These are phyloP conservation scores for Puntigrus tetrazona DNA, from an alignment of 2,113 vertebrate species.

Conservation along the genomic window DNA sequence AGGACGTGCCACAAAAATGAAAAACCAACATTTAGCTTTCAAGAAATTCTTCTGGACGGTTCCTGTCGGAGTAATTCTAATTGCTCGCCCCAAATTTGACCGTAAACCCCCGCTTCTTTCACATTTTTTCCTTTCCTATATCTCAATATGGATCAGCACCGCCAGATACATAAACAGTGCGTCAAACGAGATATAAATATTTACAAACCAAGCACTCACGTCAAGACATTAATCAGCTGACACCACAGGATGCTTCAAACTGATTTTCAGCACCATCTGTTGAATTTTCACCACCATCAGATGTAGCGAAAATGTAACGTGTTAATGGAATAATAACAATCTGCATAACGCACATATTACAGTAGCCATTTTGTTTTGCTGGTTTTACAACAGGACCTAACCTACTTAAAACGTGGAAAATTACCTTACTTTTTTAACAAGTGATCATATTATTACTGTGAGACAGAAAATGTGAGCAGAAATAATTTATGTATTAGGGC, in stretches of 20 bases:
- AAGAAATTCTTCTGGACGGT: not conserved
- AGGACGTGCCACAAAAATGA: not conserved
- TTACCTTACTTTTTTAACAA: not conserved
- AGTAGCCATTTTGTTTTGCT: constrained; percentile 4
- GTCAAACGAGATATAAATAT: constrained; percentile 13
- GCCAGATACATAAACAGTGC: not conserved
- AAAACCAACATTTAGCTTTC: not conserved
- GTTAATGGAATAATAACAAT: not conserved
- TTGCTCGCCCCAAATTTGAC: not conserved
- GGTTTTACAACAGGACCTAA: not conserved
- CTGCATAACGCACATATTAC: not conserved
- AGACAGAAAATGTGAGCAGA: not conserved
- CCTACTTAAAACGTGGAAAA: not conserved
- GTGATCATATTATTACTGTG: not conserved
- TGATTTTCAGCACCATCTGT: constrained; percentile 21
- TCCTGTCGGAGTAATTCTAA: not conserved
- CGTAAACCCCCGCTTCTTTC: not conserved
- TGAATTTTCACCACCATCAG: constrained; percentile 10
- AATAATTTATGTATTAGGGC: not conserved
- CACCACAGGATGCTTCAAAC: constrained; percentile 1
- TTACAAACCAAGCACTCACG: not conserved
- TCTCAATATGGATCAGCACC: not conserved
- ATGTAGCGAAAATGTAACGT: not conserved
- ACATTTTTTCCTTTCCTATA: not conserved
- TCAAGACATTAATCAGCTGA: not conserved